Percentiles rank a stretch among this genome's conserved stretches.
Conservation (phyloP, 2,113 vertebrate genomes). For the Fregetta grallaria region DNA sequence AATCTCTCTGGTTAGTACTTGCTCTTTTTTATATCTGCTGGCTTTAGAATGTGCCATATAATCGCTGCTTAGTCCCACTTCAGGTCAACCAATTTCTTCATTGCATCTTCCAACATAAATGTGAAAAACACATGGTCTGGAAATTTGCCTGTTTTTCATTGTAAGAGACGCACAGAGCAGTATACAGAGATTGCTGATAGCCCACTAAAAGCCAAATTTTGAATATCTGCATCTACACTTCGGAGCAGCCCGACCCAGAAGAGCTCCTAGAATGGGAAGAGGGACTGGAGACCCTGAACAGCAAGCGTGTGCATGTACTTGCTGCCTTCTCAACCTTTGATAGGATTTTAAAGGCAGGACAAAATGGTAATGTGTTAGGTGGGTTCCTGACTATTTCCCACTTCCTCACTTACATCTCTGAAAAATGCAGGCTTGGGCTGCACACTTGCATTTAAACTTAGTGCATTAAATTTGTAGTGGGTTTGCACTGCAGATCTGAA, state of each 20-base stretch:
- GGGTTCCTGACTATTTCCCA: neutral
- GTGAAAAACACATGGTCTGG: neutral
- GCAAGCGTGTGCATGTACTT: neutral
- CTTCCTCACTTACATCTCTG: neutral
- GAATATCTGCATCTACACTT: neutral
- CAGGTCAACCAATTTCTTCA: neutral
- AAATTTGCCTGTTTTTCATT: neutral
- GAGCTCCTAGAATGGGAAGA: neutral
- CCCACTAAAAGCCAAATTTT: neutral
- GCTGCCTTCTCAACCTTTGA: neutral
- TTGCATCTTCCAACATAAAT: neutral
- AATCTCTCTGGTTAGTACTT: neutral
- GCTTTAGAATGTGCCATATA: neutral
- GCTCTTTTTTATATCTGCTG: neutral
- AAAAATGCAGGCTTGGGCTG: neutral
- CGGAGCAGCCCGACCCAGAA: neutral
- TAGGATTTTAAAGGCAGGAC: neutral
- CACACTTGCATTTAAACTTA: neutral
- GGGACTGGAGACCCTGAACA: neutral
- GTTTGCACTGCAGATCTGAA: neutral
- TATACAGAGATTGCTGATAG: neutral
- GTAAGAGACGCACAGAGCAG: neutral
- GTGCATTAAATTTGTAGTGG: neutral
- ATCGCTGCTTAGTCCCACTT: neutral
- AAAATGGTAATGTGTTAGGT: neutral